Conservation (phyloP, 2,113 vertebrate genomes). For the Albula glossodonta region DNA sequence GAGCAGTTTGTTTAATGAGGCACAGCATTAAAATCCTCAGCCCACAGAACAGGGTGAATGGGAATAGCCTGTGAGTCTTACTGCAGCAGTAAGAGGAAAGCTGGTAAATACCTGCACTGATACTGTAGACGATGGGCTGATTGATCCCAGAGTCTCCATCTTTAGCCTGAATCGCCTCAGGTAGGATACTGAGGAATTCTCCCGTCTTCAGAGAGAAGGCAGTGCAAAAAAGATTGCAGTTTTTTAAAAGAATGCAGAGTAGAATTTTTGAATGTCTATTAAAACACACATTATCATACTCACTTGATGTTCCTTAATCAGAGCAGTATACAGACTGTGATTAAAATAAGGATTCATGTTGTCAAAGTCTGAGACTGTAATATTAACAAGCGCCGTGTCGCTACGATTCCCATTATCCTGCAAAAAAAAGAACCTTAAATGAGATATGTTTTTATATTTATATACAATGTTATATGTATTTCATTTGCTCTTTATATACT, state of each 20-base stretch:
- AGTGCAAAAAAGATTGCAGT: neutral
- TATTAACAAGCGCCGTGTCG: slow-evolving; percentile 49
- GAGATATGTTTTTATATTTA: too few species aligned
- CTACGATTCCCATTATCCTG: slow-evolving; percentile 43
- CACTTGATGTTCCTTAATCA: slow-evolving; percentile 69
- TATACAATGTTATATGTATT: too few species aligned
- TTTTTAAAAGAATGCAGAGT: too few species aligned
- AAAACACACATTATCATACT: slow-evolving; percentile 19
- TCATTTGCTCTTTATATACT: too few species aligned
- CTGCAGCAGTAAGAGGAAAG: neutral
- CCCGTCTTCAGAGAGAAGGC: slow-evolving; percentile 54
- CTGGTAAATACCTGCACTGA: slow-evolving; percentile 54
- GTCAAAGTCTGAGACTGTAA: slow-evolving; percentile 69
- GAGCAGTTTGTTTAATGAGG: too few species aligned
- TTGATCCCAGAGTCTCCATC: slow-evolving; percentile 78
- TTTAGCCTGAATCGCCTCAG: slow-evolving; percentile 69
- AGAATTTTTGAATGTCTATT: too few species aligned
- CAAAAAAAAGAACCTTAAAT: neutral
- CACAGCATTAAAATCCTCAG: too few species aligned
- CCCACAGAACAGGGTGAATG: too few species aligned
- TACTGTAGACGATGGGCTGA: slow-evolving; percentile 65
- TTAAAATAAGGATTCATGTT: slow-evolving; percentile 75
- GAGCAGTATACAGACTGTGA: slow-evolving; percentile 60
- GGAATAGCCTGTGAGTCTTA: too few species aligned
- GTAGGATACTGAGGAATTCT: slow-evolving; percentile 44